phyloP scores from a whole-genome alignment of 2,888 invertebrate genomes.

The Pogonocherus hispidulus region DNA sequence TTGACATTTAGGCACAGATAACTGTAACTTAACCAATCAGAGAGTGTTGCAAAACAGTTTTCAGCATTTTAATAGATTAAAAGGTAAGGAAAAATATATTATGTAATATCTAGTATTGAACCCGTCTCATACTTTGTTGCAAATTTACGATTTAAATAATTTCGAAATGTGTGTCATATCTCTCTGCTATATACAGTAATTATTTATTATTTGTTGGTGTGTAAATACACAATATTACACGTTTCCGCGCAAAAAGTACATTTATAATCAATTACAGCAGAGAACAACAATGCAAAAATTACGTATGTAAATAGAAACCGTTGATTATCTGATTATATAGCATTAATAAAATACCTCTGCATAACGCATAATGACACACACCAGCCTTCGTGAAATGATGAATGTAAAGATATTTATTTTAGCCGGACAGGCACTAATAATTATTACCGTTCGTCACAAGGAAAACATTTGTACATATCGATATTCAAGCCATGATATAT shows the following conservation, averaged over 20 bases:
- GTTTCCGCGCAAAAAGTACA: neutral
- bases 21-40: too few relatives aligned
- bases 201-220: neutral
- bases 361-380: constrained; percentile 5
- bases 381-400: constrained; percentile 13
- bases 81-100: too few relatives aligned
- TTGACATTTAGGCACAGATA: too few relatives aligned
- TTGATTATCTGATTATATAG: constrained; percentile 12
- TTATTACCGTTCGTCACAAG: constrained; percentile 28
- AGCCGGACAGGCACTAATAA: constrained; percentile 14
- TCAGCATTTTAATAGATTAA: too few relatives aligned
- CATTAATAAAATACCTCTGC: constrained; percentile 14
- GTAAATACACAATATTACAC: neutral
- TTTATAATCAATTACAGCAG: neutral
- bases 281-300: constrained; percentile 5
- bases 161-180: too few relatives aligned
- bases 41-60: too few relatives aligned
- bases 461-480: constrained; percentile 32
- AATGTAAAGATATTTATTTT: constrained; percentile 12
- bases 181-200: neutral
- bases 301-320: constrained; percentile 12
- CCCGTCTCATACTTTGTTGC: too few relatives aligned
- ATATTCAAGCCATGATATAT: constrained; percentile 24
- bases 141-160: too few relatives aligned
- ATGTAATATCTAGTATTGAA: too few relatives aligned